Conservation (phyloP, 2,113 vertebrate species). For the Lepidothrix coronata region DNA sequence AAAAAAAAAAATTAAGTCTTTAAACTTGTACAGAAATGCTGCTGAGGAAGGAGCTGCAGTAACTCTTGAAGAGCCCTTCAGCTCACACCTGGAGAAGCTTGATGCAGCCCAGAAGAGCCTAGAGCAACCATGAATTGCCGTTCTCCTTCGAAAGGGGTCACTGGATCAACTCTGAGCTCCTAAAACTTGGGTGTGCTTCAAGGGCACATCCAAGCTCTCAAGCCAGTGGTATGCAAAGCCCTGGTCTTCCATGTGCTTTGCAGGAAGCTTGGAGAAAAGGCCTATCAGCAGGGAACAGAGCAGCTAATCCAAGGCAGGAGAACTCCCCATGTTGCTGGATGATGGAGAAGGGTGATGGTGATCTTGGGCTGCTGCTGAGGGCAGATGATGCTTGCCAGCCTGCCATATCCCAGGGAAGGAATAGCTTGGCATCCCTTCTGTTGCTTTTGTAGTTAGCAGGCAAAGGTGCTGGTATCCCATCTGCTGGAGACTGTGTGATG, state of each 20-base stretch:
- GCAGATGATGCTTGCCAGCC: constrained; percentile 23
- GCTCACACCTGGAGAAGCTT: neutral
- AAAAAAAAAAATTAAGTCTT: neutral
- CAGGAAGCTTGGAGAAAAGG: neutral
- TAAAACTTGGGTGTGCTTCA: neutral
- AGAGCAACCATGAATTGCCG: neutral
- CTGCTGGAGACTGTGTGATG: neutral
- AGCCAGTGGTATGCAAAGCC: neutral
- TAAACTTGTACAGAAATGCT: neutral
- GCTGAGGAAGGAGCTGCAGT: neutral
- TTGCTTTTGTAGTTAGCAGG: neutral
- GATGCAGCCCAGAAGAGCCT: neutral
- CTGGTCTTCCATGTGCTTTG: neutral
- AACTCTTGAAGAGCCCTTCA: neutral
- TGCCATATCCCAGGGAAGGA: neutral
- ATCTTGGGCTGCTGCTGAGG: neutral
- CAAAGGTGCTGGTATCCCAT: constrained; percentile 44
- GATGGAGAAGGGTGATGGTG: neutral
- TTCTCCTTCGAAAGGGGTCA: neutral
- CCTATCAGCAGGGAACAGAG: neutral
- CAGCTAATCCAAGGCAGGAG: neutral
- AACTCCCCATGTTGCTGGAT: neutral
- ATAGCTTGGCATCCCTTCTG: constrained; percentile 7
- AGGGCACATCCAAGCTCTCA: neutral
- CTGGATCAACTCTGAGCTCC: neutral